These are phyloP conservation scores for Bovichtus diacanthus DNA, from an alignment of 2,797 vertebrate species.

Conservation along the genomic window DNA sequence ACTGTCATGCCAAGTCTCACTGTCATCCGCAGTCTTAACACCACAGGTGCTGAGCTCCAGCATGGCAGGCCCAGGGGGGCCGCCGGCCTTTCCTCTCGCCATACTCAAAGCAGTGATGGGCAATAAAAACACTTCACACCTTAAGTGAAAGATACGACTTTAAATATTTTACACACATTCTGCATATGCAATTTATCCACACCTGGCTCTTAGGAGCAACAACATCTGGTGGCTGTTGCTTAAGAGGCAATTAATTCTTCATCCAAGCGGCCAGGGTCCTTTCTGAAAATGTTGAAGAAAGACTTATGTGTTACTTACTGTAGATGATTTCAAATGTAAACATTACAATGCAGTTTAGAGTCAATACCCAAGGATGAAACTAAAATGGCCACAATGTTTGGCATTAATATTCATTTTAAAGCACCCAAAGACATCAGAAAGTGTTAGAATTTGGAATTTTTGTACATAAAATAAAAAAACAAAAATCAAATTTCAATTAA, in stretches of 20 bases:
- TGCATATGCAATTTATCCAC: conserved; percentile 86
- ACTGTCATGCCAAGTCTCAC: conserved; percentile 59
- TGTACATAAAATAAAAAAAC: neutral
- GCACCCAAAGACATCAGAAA: neutral
- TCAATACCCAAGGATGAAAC: neutral
- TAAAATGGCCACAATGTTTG: neutral
- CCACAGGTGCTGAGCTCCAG: conserved; percentile 75
- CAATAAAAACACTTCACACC: conserved; percentile 86
- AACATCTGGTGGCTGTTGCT: conserved; percentile 87
- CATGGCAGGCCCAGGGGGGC: conserved; percentile 59
- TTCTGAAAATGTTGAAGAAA: conserved; percentile 62
- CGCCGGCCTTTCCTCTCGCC: conserved; percentile 60
- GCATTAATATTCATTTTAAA: neutral
- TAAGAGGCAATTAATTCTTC: conserved; percentile 85
- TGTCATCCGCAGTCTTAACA: conserved; percentile 69
- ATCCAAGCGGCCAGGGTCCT: conserved; percentile 69
- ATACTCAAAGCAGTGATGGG: conserved; percentile 79
- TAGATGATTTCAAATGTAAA: conserved; percentile 45
- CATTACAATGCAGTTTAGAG: conserved; percentile 29
- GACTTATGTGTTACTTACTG: conserved; percentile 48
- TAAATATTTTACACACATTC: conserved; percentile 89
- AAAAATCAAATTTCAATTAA: neutral
- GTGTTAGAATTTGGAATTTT: neutral
- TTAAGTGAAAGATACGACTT: conserved; percentile 87
- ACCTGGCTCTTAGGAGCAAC: conserved; percentile 84